Base-by-base conservation (phyloP, 2,888 invertebrate species). In the Xestia ashworthii region DNA sequence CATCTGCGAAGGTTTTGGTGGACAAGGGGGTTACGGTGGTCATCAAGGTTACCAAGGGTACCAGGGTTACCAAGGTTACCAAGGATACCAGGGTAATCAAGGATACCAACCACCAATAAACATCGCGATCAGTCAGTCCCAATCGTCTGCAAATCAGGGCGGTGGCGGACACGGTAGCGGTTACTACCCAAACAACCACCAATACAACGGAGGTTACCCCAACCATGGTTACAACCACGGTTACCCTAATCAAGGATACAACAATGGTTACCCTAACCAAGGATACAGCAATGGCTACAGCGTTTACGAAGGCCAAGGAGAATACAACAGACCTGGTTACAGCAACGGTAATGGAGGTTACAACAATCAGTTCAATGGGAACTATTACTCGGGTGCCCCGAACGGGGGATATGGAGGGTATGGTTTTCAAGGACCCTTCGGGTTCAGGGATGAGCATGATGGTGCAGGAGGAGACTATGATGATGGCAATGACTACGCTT, bases 91-190 rank as follows among this genome's bases (percentile, higher is more conserved):
- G 83, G 74, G 91, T 87, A 32, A 89, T 89, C 91, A 89, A 69
- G 92, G 92, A 50, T 89, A 91, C 19, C 88, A 89, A 64, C 93
- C 93, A 14, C 94, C 95, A 8, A 94, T 96, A 76, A 96, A 96
- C 87, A 96, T 96, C 71, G 96, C 96, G 4, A 95, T 96, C 74
- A 96, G 96, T 72, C 96, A 96, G 81, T 96, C 96, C 0, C 96
- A 96, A 81, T 91, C 95, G 19, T 95, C 96, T 5, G 91, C 95
- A 0, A 95, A 93, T 50, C 91, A 93, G 22, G 96, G 94, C 0
- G 94, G 93, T 0, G 94, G 95, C 4, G 95, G 94, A 16, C 92
- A 93, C 65, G 90, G 90, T 3, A 87, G 84, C 50, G 93, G 94
- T 1, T 90, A 93, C 83, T 92, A 90, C 73, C 95, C 95, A 4